Conservation (phyloP, 2,888 invertebrate species). For the Thecophora atra region DNA sequence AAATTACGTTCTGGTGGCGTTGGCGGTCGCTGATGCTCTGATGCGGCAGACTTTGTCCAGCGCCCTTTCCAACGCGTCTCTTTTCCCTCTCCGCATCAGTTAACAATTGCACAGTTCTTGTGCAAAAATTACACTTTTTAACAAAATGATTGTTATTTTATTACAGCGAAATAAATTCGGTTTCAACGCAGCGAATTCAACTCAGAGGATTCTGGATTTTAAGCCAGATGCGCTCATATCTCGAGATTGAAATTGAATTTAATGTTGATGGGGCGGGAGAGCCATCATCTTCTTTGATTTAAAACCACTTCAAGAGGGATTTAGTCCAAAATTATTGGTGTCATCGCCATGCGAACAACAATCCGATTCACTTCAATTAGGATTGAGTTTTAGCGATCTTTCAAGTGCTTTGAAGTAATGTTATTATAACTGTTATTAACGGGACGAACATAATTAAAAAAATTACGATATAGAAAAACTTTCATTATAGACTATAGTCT, state of each 20-base stretch:
- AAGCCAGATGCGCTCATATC: neutral
- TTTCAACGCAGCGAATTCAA: neutral
- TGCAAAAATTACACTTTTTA: conserved; percentile 28
- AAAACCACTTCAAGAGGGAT: neutral
- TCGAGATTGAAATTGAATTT: conserved; percentile 28
- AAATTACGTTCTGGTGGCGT: conserved; percentile 41
- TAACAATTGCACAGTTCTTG: conserved; percentile 9
- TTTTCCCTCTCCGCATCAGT: neutral
- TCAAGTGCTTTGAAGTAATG: too few relatives aligned
- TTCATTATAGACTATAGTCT: too few relatives aligned
- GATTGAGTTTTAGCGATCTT: too few relatives aligned
- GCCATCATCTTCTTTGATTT: conserved; percentile 8
- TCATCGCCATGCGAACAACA: too few relatives aligned
- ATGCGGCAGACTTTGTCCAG: conserved; percentile 4
- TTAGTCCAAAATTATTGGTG: too few relatives aligned
- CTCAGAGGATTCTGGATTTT: neutral
- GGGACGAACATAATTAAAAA: too few relatives aligned
- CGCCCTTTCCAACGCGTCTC: neutral
- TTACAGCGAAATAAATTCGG: conserved; percentile 29
- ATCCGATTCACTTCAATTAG: neutral
- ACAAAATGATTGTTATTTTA: conserved; percentile 16
- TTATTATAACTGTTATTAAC: too few relatives aligned
- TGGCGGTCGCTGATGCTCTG: conserved; percentile 20
- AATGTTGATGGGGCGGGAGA: neutral
- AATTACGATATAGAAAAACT: too few relatives aligned